Evolutionary conservation across 1,140 invertebrate genomes (phyloP), one percentile per base, ranked within the genome.

Genomic region (Cherax quadricarinatus): DNA sequence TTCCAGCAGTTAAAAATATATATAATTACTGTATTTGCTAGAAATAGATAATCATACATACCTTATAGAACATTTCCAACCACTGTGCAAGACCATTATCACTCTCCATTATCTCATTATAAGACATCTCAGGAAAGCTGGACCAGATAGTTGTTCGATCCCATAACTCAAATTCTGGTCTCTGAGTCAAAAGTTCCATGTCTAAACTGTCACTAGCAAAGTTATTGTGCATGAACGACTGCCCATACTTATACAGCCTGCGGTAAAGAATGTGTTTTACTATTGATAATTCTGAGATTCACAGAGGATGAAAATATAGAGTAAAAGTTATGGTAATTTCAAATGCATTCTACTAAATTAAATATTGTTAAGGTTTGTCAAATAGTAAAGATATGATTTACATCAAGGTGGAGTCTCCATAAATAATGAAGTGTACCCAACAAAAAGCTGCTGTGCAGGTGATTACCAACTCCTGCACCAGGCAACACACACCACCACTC

Each of bases 161-260:
- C 95, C 95, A 95, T 5, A 94, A 93, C 24, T 94, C 93, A 24
- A 94, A 87, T 2, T 93, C 92, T 14, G 94, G 93, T 49, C 94
- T 60, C 10, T 89, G 85, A 24, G 94, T 85, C 86, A 89, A 49
- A 1, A 78, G 48, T 12, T 93, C 94, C 24, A 83, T 87, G 79
- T 93, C 93, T n/a, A 75, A 83, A 30, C 84, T 93, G 24, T 93
- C 94, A 16, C 91, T 90, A 24, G 94, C 94, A 92, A 95, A 95
- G 49, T 91, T 94, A 66, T 95, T 95, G 75, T 95, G 93, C 81
- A 94, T 94, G 93, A 95, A 95, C 24, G 94, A 94, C 82, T 94
- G 94, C n/a, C 95, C 95, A 90, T 95, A 94, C 83, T 94, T 94
- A 82, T 95, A 94, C 21, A 95, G 92, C 95, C 95, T 95, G 86